phyloP scores from a whole-genome alignment of 2,888 invertebrate species.

The Teleogryllus oceanicus region DNA sequence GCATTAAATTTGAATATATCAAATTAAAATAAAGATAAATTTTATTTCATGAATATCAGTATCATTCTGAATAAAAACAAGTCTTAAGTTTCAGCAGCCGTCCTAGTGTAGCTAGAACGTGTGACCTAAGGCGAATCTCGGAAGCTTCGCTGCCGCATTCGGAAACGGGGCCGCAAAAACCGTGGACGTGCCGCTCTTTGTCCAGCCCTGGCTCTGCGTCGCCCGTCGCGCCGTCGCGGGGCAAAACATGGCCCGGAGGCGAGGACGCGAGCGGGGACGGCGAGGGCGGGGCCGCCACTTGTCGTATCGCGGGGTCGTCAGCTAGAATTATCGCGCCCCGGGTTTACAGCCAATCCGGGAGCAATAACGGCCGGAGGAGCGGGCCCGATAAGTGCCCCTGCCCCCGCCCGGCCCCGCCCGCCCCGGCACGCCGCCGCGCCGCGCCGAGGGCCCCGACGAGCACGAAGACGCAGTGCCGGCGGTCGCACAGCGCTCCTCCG shows the following conservation, averaged over 20 bases:
- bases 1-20: too few species aligned
- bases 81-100: too few species aligned
- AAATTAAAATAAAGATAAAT: too few species aligned
- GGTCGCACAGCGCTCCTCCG: neutral
- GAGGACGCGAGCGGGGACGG: neutral
- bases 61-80: too few species aligned
- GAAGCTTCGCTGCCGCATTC: too few species aligned
- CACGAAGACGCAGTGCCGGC: neutral
- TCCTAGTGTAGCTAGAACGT: too few species aligned
- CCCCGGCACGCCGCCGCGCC: neutral
- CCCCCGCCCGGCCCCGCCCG: neutral
- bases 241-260: neutral
- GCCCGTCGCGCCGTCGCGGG: too few species aligned
- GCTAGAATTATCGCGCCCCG: constrained; percentile 18
- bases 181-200: neutral
- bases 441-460: neutral
- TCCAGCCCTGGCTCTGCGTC: neutral
- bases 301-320: constrained; percentile 18
- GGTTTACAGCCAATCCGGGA: constrained; percentile 18
- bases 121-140: too few species aligned
- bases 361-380: constrained; percentile 10
- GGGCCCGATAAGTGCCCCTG: constrained; percentile 10
- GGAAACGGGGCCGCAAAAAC: neutral
- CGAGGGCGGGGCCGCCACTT: constrained; percentile 9
- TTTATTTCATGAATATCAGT: too few species aligned